Evolutionary conservation across 2,113 vertebrate genomes (phyloP), one percentile per base, ranked within the genome.

Genomic region (Solenodon paradoxus): DNA sequence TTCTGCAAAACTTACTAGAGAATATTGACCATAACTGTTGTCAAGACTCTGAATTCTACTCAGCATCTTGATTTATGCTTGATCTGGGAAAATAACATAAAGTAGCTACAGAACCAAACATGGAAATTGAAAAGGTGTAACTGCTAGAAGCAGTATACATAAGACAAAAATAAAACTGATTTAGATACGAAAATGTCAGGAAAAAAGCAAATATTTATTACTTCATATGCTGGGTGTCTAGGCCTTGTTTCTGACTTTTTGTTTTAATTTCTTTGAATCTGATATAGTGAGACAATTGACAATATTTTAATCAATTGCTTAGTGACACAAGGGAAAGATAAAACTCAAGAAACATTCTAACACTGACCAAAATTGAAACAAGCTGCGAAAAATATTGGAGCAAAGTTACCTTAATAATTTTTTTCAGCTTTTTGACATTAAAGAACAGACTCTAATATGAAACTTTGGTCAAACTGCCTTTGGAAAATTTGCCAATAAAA

Each of bases 51-150:
- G 51, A 93, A 96, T 40, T 94, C 90, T 87, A n/a, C 82, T 97
- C 88, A 90, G n/a, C 13, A 64, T 75, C 72, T 90, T 94, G 11
- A 45, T 68, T 97, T 66, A 74, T 86, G 40, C 96, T 97, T 97
- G 83, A 96, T 93, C 83, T 75, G 10, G 47, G 35, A 7, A 90
- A 95, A 90, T 49, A 83, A 38, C 11, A 9, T 78, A n/a, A 95
- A 97, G 87, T 78, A 96, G 81, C 87, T 95, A 80, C 87, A 93
- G 81, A 96, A 78, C 94, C 59, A 92, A 95, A 42, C 28, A 69
- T 83, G 35, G 40, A 97, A 95, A 85, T 92, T 86, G 82, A 59
- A 95, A 83, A 90, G 59, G 35, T 88, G 9, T 74, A 96, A 96
- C 77, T 64, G 49, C 86, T 93, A 94, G 71, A 92, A 93, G 87